These are phyloP conservation scores for Tanypteryx hageni DNA, from an alignment of 2,888 invertebrate species.

Conservation along the genomic window DNA sequence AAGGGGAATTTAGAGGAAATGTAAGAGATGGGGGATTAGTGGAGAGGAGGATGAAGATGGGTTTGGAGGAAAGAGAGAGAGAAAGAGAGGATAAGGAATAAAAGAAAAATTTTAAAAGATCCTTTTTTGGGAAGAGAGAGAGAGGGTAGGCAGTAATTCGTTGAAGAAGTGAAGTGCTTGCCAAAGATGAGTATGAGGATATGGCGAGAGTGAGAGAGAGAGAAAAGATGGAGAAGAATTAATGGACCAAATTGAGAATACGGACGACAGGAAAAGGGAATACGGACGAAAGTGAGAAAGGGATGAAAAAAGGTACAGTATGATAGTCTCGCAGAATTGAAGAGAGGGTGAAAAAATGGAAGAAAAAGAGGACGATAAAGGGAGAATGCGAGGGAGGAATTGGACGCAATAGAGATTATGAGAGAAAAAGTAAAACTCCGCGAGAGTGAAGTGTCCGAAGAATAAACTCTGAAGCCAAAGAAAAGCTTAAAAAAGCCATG, in stretches of 20 bases:
- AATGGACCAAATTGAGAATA: not conserved
- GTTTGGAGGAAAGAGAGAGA: not conserved
- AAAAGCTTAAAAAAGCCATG: no score
- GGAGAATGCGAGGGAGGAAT: not conserved
- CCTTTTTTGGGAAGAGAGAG: not conserved
- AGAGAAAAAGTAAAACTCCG: not conserved
- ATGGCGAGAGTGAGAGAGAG: not conserved
- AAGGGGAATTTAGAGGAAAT: slow-evolving; percentile 32
- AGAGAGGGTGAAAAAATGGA: not conserved
- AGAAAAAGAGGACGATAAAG: not conserved
- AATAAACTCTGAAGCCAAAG: no score
- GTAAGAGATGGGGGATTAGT: not conserved
- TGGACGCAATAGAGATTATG: not conserved
- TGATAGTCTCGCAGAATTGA: not conserved
- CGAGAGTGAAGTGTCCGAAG: no score
- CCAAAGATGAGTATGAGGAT: slow-evolving; percentile 36
- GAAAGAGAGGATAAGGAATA: not conserved
- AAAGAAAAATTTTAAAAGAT: not conserved
- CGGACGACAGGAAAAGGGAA: not conserved
- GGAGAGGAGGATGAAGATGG: not conserved
- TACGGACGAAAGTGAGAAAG: not conserved
- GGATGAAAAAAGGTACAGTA: no score
- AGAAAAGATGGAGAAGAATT: not conserved
- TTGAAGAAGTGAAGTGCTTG: slow-evolving; percentile 39
- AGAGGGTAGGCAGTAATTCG: slow-evolving; percentile 24